Conservation (phyloP, 35 echinoderm and acorn worm genomes). For the Lytechinus pictus region DNA sequence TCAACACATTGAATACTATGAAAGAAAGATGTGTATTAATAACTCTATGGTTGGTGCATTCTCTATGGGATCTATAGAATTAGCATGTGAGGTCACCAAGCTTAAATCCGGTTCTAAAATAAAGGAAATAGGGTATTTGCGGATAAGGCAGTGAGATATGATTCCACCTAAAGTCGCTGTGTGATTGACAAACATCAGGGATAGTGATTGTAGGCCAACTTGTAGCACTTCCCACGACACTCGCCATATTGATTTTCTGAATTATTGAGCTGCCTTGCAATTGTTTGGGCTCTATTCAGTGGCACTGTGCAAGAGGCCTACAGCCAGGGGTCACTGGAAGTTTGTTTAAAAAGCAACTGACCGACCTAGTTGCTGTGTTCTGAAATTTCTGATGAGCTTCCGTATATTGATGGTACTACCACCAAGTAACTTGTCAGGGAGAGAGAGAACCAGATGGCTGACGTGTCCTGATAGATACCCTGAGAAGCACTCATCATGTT, state of each 20-base stretch:
- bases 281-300: background rate
- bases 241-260: conserved; percentile 15
- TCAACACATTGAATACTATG: too few relatives aligned
- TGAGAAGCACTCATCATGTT: background rate
- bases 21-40: background rate
- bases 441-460: background rate
- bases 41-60: background rate
- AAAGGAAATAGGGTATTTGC: conserved; percentile 32
- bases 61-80: background rate
- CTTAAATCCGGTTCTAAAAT: conserved; percentile 24
- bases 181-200: background rate
- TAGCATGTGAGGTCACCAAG: conserved; percentile 16
- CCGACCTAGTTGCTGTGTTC: background rate
- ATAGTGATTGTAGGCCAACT: conserved; percentile 19
- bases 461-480: background rate
- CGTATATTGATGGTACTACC: background rate
- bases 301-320: background rate
- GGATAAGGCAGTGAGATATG: conserved; percentile 16
- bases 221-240: conserved; percentile 38
- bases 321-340: background rate
- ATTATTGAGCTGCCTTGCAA: conserved; percentile 30
- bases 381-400: background rate
- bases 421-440: background rate
- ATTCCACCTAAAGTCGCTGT: background rate
- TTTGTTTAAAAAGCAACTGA: background rate